phyloP scores from a whole-genome alignment of 2,888 invertebrate genomes.

The Eupithecia centaureata region DNA sequence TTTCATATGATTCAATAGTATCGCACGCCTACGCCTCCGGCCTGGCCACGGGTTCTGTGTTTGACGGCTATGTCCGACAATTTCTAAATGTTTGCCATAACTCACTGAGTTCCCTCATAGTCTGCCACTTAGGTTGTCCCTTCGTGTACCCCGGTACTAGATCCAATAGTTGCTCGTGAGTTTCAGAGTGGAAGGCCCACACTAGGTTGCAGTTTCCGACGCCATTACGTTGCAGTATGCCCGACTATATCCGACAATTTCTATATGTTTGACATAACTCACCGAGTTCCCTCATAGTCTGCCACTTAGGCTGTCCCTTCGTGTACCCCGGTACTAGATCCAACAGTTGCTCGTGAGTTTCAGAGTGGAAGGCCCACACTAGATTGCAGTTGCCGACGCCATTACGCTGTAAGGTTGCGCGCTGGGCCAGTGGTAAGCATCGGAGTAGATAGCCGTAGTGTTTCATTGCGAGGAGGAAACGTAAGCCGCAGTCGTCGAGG shows the following conservation, averaged over 20 bases:
- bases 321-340: conserved; percentile 94
- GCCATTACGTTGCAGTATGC: too few species aligned
- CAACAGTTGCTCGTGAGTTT: conserved; percentile 97
- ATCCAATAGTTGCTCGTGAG: conserved; percentile 59
- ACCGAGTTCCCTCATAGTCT: conserved; percentile 93
- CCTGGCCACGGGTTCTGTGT: too few species aligned
- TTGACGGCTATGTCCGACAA: too few species aligned
- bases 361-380: conserved; percentile 99
- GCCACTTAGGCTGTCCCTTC: conserved; percentile 94
- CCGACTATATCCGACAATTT: too few species aligned
- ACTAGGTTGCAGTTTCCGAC: conserved; percentile 71
- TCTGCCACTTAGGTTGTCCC: conserved; percentile 94
- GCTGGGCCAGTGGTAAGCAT: conserved; percentile 95
- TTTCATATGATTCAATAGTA: too few species aligned
- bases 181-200: conserved; percentile 60
- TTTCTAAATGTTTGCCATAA: too few species aligned
- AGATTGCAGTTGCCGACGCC: conserved; percentile 95
- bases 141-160: conserved; percentile 95
- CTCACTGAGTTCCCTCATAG: conserved; percentile 92
- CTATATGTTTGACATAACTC: too few species aligned
- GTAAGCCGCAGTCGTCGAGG: conserved; percentile 98
- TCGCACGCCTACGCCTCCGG: too few species aligned
- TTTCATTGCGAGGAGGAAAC: conserved; percentile 98
- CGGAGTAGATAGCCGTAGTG: conserved; percentile 97
- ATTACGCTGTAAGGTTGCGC: conserved; percentile 92